Conservation (phyloP, 2,888 invertebrate genomes). For the Melipona bicolor region DNA sequence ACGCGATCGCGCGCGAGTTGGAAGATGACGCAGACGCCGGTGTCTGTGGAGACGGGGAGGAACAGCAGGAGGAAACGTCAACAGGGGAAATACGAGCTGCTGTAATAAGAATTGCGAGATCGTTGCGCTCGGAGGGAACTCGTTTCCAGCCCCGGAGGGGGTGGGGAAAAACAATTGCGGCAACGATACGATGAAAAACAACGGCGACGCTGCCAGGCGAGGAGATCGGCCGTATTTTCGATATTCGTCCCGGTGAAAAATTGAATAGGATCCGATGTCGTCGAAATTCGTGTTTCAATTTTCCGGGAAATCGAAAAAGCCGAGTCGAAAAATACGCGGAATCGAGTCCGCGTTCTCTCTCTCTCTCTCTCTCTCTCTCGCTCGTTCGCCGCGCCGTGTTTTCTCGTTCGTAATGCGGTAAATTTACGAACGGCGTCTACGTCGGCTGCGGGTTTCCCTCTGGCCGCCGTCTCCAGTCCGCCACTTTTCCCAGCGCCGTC, state of each 20-base stretch:
- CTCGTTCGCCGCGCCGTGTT: neutral
- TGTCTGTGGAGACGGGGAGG: conserved; percentile 35
- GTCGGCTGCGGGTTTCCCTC: neutral
- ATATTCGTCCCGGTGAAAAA: conserved; percentile 30
- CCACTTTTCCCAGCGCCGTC: neutral
- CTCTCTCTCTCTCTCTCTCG: no score
- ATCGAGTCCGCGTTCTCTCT: neutral
- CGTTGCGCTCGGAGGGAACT: conserved; percentile 18
- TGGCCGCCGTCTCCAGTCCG: neutral
- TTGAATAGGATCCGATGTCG: conserved; percentile 28
- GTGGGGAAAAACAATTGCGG: neutral
- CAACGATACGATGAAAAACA: conserved; percentile 37
- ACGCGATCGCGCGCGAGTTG: neutral
- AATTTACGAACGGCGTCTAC: neutral
- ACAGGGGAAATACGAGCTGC: conserved; percentile 51
- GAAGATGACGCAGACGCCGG: neutral
- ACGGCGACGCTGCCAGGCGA: neutral
- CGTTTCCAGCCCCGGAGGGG: conserved; percentile 18
- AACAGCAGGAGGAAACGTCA: conserved; percentile 42
- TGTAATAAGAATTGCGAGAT: conserved; percentile 50
- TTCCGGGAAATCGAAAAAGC: conserved; percentile 31
- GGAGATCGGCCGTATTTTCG: conserved; percentile 27
- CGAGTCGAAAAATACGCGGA: neutral
- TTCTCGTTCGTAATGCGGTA: neutral
- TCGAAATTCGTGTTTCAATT: conserved; percentile 48